phyloP scores from a whole-genome alignment of 2,888 invertebrate species.

The Ferrisia virgata region DNA sequence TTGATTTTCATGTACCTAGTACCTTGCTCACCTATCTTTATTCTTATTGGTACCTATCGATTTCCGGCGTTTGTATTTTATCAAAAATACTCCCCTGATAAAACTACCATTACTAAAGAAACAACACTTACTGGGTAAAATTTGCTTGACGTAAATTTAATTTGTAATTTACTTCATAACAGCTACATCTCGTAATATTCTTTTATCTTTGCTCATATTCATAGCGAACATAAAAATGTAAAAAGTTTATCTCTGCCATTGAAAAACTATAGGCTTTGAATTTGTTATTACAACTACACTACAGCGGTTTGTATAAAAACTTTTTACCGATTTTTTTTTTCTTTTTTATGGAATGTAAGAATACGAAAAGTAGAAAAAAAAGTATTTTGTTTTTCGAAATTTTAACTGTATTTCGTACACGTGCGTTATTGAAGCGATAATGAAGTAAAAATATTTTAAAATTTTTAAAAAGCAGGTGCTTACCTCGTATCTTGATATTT shows the following conservation, averaged over 20 bases:
- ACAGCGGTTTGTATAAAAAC: neutral
- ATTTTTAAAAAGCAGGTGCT: neutral
- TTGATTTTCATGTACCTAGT: conserved; percentile 2
- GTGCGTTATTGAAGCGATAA: neutral
- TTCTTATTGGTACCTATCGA: no score
- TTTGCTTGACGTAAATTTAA: conserved; percentile 7
- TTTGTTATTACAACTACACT: neutral
- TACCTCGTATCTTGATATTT: neutral
- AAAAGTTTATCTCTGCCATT: neutral
- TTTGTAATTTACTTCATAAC: conserved; percentile 18
- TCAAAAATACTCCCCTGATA: neutral
- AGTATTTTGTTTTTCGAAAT: neutral
- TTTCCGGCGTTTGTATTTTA: neutral
- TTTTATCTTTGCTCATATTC: no score
- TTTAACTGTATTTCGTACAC: neutral
- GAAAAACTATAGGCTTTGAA: neutral
- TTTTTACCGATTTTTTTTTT: neutral
- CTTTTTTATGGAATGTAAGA: neutral
- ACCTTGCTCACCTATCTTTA: no score
- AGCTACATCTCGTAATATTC: neutral
- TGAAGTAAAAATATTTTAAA: neutral
- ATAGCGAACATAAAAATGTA: neutral
- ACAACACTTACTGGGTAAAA: neutral
- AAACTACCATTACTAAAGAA: neutral
- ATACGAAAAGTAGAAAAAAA: neutral